Base-by-base conservation (phyloP, 1,140 invertebrate genomes). In the Battus philenor region DNA sequence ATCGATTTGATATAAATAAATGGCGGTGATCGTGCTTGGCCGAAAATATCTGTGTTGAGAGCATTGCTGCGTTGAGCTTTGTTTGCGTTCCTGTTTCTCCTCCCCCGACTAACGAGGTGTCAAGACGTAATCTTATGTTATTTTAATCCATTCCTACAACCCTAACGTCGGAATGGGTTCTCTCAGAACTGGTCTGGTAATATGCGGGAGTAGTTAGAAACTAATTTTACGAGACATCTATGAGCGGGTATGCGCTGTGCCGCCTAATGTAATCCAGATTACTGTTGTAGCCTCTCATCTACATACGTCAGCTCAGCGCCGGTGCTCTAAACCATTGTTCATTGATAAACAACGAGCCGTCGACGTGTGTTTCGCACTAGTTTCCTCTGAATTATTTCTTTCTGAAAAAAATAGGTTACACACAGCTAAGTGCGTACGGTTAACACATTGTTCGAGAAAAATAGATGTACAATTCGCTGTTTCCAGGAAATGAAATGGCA, bases 161-260 rank as follows among this genome's bases (percentile, higher is more conserved):
- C 58, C 55, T 54, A 62, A 53, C 68, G 66, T 69, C 66, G 51
- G 57, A 58, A 64, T 60, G 59, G 50, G 52, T 58, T 54, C 26
- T 45, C 44, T 60, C 49, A 51, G 52, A 76, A 75, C 80, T 55
- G 64, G 72, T 75, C 54, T 68, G 68, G 73, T 78, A 76, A 69
- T 73, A 68, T 52, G 53, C 59, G 54, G 55, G 36, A 55, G 70
- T 60, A 69, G 64, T 80, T 73, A 80, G 51, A 71, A 77, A 75
- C 65, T 73, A 72, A 84, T 77, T 82, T 84, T 84, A 82, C 66
- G 78, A 71, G 72, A 72, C 71, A 72, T 60, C 51, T 52, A 49
- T 51, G 52, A 68, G 56, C 65, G 66, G 69, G 63, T 61, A 60
- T 15, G 15, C 22, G 12, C 15, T 7, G 24, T 27, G 38, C 22